Base-by-base conservation (phyloP, 2,888 invertebrate genomes). In the Lasioglossum vierecki region DNA sequence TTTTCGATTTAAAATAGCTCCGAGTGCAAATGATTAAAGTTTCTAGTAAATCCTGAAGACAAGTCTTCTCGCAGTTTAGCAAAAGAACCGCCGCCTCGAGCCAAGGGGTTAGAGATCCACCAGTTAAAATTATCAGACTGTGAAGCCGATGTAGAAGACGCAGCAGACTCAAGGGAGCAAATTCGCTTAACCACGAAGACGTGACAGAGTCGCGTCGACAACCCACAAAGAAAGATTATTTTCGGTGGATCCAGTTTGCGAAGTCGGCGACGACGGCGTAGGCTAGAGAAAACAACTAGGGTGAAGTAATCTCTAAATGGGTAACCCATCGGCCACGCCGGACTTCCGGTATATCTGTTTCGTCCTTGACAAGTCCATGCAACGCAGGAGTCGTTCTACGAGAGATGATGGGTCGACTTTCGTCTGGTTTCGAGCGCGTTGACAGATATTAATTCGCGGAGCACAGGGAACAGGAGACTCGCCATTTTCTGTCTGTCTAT, bases 381-480 rank as follows among this genome's bases (percentile, higher is more conserved):
- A 22, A 53, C 53, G 22, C 53, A 53, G 53, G 60, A 60, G 76
- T 85, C 66, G 41, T 74, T 35, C 66, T 57, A 22, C 46, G 80
- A 80, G 80, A 80, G 83, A 83, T 83, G 18, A 76, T 30, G 71
- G 90, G 80, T 87, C 85, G 82, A 79, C 83, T 89, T 87, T 90
- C 90, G 88, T 91, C 57, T 53, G 22, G 53, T 53, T 0, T 8
- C 53, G 82, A 60, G 73, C 79, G 77, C 79, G 71, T 49, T 60
- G 86, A 85, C 86, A 85, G 87, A 86, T 90, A 91, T 90, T 89
- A 91, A 90, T 90, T 83, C 57, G 26, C 70, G 84, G 86, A 44
- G 57, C 71, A 73, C 79, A 78, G 68, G 80, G 85, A 88, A 86
- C 83, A 84, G 73, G 77, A 68, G 39, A 41, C 70, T 76, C 78